Base-by-base conservation (phyloP, 2,888 invertebrate genomes). In the Trissoscelio sp. region DNA sequence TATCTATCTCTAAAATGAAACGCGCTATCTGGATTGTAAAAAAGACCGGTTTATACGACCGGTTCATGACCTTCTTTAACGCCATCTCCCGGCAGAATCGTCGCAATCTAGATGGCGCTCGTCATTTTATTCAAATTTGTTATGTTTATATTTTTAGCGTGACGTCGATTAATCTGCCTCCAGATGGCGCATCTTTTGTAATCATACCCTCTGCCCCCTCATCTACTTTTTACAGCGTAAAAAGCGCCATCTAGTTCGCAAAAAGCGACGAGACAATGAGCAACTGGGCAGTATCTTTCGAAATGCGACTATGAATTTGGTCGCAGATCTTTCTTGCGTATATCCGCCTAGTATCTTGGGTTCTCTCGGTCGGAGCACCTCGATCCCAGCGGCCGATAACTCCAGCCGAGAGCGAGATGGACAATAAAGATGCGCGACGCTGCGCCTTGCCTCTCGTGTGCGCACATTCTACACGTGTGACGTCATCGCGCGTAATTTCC, bases 401-500 rank as follows among this genome's bases (percentile, higher is more conserved):
- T 70, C 51, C 42, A 18, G 16, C 48, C 62, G 14, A 31, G 57
- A 75, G 60, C 57, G 53, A 72, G 79, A 79, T 66, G 66, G 55
- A 79, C 58, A 66, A 78, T 79, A 66, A 72, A 79, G 64, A 72
- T 69, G 66, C 70, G 51, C 14, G 46, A 24, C n/a, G 7, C 34
- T 58, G 37, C n/a, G 7, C 34, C 67, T 44, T 37, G 60, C 37
- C 42, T 18, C 57, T 66, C 53, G 37, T 46, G 53, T 55, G 53
- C 62, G 64, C 70, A 39, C 80, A 80, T 80, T 80, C 80, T 80
- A 66, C 75, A 66, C 58, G 75, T 39, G 60, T 75, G 81, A 81
- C 81, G 81, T 75, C 81, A 81, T 37, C 48, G 69, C 69, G 55
- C 51, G 74, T 82, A 82, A 82, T 82, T 82, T 79, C 79, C 82